Percentiles rank a stretch among this genome's conserved stretches.
Conservation (phyloP, 2,113 vertebrate species). For the Ceyx melanurus region DNA sequence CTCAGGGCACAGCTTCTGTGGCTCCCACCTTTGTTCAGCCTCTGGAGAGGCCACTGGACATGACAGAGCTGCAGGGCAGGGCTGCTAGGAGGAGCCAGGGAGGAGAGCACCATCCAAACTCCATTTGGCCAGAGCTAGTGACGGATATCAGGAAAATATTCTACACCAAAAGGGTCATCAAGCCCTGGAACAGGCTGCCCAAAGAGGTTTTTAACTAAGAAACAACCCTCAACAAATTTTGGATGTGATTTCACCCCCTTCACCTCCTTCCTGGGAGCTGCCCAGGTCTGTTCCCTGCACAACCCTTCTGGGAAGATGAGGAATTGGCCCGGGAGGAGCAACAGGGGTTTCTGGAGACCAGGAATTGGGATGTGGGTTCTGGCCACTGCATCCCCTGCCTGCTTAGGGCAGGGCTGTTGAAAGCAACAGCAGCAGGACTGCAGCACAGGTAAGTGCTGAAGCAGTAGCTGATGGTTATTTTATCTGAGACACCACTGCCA, state of each 20-base stretch:
- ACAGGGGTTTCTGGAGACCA: background rate
- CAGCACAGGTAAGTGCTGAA: background rate
- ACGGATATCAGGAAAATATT: background rate
- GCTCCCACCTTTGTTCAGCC: background rate
- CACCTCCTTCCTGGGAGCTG: background rate
- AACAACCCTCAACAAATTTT: background rate
- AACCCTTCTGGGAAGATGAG: background rate
- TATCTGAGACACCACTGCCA: background rate
- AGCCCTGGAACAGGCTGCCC: background rate
- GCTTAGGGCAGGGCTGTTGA: background rate
- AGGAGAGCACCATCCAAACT: rapidly evolving
- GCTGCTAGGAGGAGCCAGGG: background rate
- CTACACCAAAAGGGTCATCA: background rate
- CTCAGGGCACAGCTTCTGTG: background rate
- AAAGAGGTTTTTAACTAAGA: background rate
- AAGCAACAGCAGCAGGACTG: background rate
- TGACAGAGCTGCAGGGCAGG: background rate
- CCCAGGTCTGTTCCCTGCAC: background rate
- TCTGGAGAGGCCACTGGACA: background rate
- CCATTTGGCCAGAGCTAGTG: no score
- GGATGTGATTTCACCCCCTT: background rate
- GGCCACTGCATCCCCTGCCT: background rate
- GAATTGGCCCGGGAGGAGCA: background rate
- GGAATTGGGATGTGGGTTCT: background rate
- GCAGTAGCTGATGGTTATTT: background rate